Evolutionary conservation across 2,888 invertebrate genomes (phyloP).

Genomic region (Heliconius cydno): DNA sequence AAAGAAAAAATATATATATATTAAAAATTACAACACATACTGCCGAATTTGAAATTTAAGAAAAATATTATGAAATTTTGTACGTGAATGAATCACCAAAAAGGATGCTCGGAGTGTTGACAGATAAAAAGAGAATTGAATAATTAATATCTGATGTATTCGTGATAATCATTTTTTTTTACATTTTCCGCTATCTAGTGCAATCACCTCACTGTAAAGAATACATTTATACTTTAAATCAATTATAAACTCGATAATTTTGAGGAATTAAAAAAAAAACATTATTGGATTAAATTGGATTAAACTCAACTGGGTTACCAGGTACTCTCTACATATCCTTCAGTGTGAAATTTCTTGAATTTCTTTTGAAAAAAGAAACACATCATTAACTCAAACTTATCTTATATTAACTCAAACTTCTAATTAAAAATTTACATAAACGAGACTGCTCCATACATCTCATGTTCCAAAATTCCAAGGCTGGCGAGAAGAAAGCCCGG

Average conservation of each 20-base stretch:
- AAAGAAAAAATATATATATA: background rate
- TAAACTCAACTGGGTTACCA: too few species aligned
- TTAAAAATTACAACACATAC: background rate
- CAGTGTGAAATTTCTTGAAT: too few species aligned
- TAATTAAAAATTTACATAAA: background rate
- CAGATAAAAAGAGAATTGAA: conserved; percentile 10
- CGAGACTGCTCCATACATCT: conserved; percentile 53
- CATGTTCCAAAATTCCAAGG: conserved; percentile 75
- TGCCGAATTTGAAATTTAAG: background rate
- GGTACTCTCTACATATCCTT: too few species aligned
- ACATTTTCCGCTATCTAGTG: conserved; percentile 6
- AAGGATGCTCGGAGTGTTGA: background rate
- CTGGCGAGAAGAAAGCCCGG: conserved; percentile 79
- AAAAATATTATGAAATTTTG: background rate
- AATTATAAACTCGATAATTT: background rate
- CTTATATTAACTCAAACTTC: too few species aligned
- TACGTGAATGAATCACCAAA: background rate
- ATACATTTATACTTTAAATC: background rate
- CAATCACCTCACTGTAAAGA: background rate
- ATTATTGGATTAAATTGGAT: too few species aligned
- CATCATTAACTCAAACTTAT: too few species aligned
- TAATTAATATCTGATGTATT: background rate
- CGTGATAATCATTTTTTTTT: conserved; percentile 1
- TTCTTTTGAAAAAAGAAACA: background rate
- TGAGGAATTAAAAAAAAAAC: background rate